phyloP scores from a whole-genome alignment of 2,797 vertebrate species.

The Naso thynnoides region DNA sequence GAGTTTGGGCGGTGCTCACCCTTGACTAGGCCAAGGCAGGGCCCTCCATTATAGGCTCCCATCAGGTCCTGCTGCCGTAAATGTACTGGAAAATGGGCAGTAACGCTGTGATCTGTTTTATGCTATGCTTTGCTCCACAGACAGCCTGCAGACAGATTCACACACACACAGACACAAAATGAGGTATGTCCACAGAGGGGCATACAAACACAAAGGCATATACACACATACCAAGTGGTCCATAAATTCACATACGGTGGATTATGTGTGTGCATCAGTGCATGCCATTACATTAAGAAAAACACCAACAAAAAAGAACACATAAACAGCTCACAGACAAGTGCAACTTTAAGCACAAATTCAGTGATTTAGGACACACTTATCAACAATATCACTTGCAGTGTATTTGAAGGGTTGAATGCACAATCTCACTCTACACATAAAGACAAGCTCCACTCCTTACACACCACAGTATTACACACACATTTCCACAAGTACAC shows the following conservation, averaged over 20 bases:
- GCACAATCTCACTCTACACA: not conserved
- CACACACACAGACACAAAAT: slow-evolving; percentile 17
- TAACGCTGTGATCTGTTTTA: slow-evolving; percentile 79
- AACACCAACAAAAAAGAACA: slow-evolving; percentile 1
- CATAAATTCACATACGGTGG: slow-evolving; percentile 15
- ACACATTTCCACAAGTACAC: slow-evolving; percentile 19
- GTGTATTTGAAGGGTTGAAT: slow-evolving; percentile 18
- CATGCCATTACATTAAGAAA: slow-evolving; percentile 11
- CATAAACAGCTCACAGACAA: not conserved
- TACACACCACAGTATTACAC: not conserved
- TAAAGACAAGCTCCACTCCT: not conserved
- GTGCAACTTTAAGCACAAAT: not conserved
- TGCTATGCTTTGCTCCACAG: slow-evolving; percentile 60
- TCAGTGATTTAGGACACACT: slow-evolving; percentile 6
- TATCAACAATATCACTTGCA: not conserved
- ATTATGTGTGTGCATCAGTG: slow-evolving; percentile 26
- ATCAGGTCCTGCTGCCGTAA: slow-evolving; percentile 78
- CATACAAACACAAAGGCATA: slow-evolving; percentile 25
- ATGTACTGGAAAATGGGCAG: slow-evolving; percentile 83
- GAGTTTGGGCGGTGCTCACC: slow-evolving; percentile 74
- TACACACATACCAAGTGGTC: not conserved
- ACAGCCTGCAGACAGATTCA: slow-evolving; percentile 45
- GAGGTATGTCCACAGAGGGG: slow-evolving; percentile 1
- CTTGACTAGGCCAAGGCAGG: slow-evolving; percentile 77
- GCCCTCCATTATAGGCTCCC: slow-evolving; percentile 76